These are phyloP conservation scores for Nylanderia fulva DNA, from an alignment of 1,140 invertebrate genomes.

Conservation along the genomic window DNA sequence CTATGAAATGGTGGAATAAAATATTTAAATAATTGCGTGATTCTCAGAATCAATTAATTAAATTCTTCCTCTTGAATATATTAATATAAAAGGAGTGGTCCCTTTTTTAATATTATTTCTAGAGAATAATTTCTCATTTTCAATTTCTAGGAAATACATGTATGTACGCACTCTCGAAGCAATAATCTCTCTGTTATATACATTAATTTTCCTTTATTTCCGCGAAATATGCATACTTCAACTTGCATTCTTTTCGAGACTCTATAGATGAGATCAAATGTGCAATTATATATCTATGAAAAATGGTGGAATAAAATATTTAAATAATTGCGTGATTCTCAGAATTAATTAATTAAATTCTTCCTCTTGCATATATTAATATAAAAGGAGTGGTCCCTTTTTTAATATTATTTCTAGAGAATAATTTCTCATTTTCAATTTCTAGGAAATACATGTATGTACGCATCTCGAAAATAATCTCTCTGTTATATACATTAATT, in stretches of 20 bases:
- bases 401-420: no score
- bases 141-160: neutral
- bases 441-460: neutral
- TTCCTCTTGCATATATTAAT: no score
- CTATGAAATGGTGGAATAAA: neutral
- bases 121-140: neutral
- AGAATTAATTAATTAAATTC: no score
- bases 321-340: no score
- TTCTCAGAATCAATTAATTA: no score
- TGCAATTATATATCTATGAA: no score
- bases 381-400: no score
- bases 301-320: neutral
- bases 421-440: neutral
- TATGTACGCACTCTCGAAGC: neutral
- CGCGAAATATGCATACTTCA: no score
- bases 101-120: no score
- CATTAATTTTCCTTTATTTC: neutral
- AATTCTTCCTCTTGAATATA: no score
- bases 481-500: neutral
- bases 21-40: neutral
- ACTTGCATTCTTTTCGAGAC: neutral
- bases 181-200: neutral
- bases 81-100: no score
- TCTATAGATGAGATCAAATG: no score
- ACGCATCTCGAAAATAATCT: neutral